Evolutionary conservation across 1,140 invertebrate genomes (phyloP), one percentile per base, ranked within the genome.

Genomic region (Palaemon carinicauda): DNA sequence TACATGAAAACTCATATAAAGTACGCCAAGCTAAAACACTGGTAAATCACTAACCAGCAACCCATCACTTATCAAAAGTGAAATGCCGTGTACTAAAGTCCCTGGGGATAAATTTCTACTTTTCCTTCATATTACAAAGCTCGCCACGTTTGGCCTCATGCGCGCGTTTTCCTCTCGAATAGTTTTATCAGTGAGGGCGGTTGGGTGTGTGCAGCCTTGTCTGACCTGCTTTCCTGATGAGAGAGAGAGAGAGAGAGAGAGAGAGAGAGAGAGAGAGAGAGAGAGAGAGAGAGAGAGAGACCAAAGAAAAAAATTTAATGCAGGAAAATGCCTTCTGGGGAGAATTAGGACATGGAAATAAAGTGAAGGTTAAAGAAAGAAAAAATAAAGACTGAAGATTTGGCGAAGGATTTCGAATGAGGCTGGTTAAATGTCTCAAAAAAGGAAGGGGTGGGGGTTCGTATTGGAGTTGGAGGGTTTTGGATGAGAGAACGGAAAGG

Each of bases 201-300:
- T 29, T 73, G 41, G 29, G 14, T 27, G 41, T 12, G 69, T 73
- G 41, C 19, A 14, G 29, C n/a, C 27, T 27, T 21, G 27, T 65
- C 56, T 65, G 56, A 21, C 56, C 56, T 27, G n/a, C 56, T 14
- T 65, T 65, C 56, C 17, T 27, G n/a, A n/a, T 65, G n/a, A 17
- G 17, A 33, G 24, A 75, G 15, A 75, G 21, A 75, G 10, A 41
- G n/a, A 17, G 17, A 33, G 73, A 75, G 15, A 75, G 21, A 75
- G 10, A 41, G 69, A 73, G 21, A 24, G 21, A 73, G 69, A 29
- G 69, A 73, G 69, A 31, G 69, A 29, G 69, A 29, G 69, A 31
- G 69, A 29, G 69, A 29, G 69, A 73, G 69, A 73, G 69, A 73
- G 69, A 73, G 69, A 31, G 69, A 73, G 24, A 71, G 21, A 71